phyloP scores from a whole-genome alignment of 2,797 vertebrate genomes.

The Ctenopoma multispine region DNA sequence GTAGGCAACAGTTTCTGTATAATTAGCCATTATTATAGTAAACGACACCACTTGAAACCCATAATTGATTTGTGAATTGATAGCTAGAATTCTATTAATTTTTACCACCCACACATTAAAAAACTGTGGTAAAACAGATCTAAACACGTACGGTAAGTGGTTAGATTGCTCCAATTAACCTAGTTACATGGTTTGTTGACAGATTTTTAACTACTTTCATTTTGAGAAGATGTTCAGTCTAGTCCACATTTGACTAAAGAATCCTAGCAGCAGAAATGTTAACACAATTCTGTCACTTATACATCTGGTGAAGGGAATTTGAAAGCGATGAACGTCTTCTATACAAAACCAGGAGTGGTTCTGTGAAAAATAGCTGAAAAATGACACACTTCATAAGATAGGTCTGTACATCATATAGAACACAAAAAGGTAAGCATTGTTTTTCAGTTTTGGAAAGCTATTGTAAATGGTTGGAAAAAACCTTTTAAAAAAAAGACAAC shows the following conservation, averaged over 20 bases:
- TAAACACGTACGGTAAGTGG: not conserved
- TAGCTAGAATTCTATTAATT: constrained; percentile 19
- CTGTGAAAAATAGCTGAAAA: constrained; percentile 1
- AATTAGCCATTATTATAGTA: constrained; percentile 34
- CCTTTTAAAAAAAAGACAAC: constrained; percentile 25
- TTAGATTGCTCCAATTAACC: constrained; percentile 5
- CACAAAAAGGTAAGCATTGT: constrained; percentile 7
- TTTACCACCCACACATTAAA: constrained; percentile 26
- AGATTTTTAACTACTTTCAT: not conserved
- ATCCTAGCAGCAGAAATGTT: not conserved
- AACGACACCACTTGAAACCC: constrained; percentile 32
- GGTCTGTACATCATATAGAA: constrained; percentile 10
- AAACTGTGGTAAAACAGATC: not conserved
- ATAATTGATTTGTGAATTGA: constrained; percentile 33
- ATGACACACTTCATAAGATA: not conserved
- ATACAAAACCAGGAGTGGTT: constrained; percentile 6
- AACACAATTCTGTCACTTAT: not conserved
- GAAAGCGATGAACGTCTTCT: constrained; percentile 6
- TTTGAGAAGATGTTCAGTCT: not conserved
- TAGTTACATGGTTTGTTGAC: not conserved
- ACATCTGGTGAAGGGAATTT: not conserved
- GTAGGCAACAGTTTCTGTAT: constrained; percentile 25
- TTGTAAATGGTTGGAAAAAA: constrained; percentile 28
- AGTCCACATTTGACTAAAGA: not conserved
- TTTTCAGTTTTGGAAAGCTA: constrained; percentile 28